Base-by-base conservation (phyloP, 1,140 invertebrate species). In the Zeugodacus cucurbitae region DNA sequence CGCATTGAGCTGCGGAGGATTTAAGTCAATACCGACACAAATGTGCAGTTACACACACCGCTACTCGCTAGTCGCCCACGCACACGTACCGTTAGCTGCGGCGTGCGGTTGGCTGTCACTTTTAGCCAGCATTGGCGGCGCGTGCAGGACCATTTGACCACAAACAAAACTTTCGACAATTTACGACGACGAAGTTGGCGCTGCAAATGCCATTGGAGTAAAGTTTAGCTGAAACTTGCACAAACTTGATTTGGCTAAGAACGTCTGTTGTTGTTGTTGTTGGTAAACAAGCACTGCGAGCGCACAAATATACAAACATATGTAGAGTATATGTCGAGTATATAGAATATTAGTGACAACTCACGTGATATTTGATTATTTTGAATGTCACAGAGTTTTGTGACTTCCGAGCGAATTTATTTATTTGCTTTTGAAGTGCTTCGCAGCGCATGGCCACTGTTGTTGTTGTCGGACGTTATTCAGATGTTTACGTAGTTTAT, bases 101-200 rank as follows among this genome's bases (percentile, higher is more conserved):
- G 20, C 58, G 64, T 67, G 22, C 32, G n/a, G 26, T 67, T 32
- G 26, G 10, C 14, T 34, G 64, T 17, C 14, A 17, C 10, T 29
- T 20, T 37, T 3, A 70, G 26, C 32, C 64, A 34, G 14, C 26
- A 29, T 44, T 82, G 74, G 74, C 37, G 44, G 37, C 37, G 70
- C 37, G 70, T 44, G 70, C 37, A 78, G 34, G 20, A 82, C 74
- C 74, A 82, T 82, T 82, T 82, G 74, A 82, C 74, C 74, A 82
- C 74, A 82, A 82, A 82, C 74, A 48, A 54, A 82, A 82, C 74
- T 82, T 82, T 82, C 74, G 37, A 41, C 74, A 82, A 82, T 82
- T 54, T 82, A 48, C 22, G 74, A 48, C n/a, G 14, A 11, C 58
- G 58, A 62, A 48, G 34, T 82, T 82, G 32, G n/a, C n/a, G 41